Base-by-base conservation (phyloP, 2,888 invertebrate species). In the Scaptomyza polygonia region DNA sequence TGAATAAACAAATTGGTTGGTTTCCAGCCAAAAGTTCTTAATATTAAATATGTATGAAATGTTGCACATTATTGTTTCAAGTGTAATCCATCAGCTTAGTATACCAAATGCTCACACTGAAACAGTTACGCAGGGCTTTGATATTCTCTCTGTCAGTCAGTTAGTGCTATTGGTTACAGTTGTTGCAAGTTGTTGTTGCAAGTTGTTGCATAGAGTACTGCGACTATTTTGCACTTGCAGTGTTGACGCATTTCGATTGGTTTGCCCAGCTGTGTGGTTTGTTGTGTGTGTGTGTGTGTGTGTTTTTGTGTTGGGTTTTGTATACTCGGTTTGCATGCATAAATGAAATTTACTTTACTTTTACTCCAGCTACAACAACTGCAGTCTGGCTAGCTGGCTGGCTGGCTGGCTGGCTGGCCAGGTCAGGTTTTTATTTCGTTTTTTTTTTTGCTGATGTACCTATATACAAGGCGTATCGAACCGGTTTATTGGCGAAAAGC, bases 261-360 rank as follows among this genome's bases (percentile, higher is more conserved):
- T 34, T 34, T 48, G 27, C 39, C 27, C 29, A 52, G 29, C 43
- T 64, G 55, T 48, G 47, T 21, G 48, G 18, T 32, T 32, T 1
- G 5, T 0, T 25, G 18, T 7, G 2, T 47, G 16, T 63, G 36
- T 48, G 32, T 21, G 12, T 32, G 45, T 45, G 30, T 21, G 32
- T 21, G n/a, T 32, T 30, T 45, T 16, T 47, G 16, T 47, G 12
- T 48, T 25, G 43, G 25, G 25, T 29, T 9, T 16, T 53, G 44
- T 45, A 62, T 53, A 40, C 40, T 40, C n/a, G 51, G 40, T 30
- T 49, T 61, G 72, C 72, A 72, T 72, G 71, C 74, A 70, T 62
- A 58, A 66, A 80, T 72, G 76, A 83, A 78, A 81, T 79, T 84
- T 64, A 80, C 67, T 81, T 70, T 70, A 73, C 74, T 73, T 70